Base-by-base conservation (phyloP, 64 coral and sea anemone species). In the Stylophora pistillata region DNA sequence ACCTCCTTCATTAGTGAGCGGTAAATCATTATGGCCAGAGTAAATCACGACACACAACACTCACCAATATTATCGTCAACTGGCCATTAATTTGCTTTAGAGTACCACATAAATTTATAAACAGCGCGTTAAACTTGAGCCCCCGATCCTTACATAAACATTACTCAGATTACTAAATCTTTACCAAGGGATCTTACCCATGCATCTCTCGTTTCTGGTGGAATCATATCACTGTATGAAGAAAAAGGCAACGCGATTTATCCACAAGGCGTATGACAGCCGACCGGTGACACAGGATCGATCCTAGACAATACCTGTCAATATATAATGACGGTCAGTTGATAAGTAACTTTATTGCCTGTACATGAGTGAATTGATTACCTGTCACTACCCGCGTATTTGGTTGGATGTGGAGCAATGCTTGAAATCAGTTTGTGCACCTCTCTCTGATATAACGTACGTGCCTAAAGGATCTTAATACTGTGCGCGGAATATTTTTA, bases 261-360 rank as follows among this genome's bases (percentile, higher is more conserved):
- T 25, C 26, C 2, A 9, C 23, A 2, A 68, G 60, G 69, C 80
- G 13, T 60, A 62, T 84, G 80, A 21, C 60, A 84, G 53, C 37
- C 80, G 32, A 26, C 58, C 4, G 62, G 33, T 63, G 60, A 69
- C 61, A 10, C 12, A 5, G 21, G 13, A 41, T 21, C n/a, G 32
- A 25, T 37, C 34, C 58, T 23, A 84, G 80, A 84, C 80, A 84
- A 29, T 69, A 84, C 62, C 80, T 84, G 80, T 84, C 80, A 65
- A n/a, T 69, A 55, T 53, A 28, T 62, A 84, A 84, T 70, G 37
- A 13, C 17, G 21, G 32, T 14, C 60, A 55, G 80, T 84, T 84
- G 80, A 84, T 84, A 84, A 66, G 20, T 84, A 47, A 84, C 53
- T 84, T 84, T 47, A 69, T 84, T 53, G 69, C 80, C 34, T 53